phyloP scores from a whole-genome alignment of 2,113 vertebrate species.

The Clarias magur region DNA sequence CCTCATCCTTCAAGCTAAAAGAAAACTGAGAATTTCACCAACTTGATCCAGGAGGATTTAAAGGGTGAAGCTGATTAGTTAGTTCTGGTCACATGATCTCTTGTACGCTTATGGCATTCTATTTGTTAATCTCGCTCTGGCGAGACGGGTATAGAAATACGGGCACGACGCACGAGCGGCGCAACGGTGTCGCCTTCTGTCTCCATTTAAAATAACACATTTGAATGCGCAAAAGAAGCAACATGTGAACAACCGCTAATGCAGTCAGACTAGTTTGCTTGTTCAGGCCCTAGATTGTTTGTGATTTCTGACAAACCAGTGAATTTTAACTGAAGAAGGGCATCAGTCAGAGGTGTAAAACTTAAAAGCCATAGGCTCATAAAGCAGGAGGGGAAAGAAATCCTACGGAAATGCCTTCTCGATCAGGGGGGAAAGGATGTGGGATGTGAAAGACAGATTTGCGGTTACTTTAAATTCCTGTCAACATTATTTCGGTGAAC shows the following conservation, averaged over 20 bases:
- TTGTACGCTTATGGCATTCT: no score
- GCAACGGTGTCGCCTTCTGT: no score
- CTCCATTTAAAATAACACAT: no score
- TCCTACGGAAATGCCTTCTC: neutral
- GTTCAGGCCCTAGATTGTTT: neutral
- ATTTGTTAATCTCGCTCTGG: no score
- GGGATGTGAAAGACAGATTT: neutral
- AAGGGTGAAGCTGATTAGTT: no score
- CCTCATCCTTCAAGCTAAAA: no score
- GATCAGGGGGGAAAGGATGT: neutral
- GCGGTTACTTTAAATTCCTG: slow-evolving; percentile 2
- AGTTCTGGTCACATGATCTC: no score
- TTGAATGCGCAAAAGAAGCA: no score
- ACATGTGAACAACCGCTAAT: neutral
- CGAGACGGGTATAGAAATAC: no score
- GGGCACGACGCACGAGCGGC: no score
- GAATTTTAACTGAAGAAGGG: neutral
- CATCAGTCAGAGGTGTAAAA: neutral
- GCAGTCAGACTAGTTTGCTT: neutral
- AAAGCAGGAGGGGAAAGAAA: neutral
- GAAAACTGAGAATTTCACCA: no score
- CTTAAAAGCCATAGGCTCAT: neutral
- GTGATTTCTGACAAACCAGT: neutral
- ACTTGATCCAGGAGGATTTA: no score
- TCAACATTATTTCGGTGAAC: neutral